phyloP scores from a whole-genome alignment of 2,113 vertebrate species.

The Atherinomorus stipes region DNA sequence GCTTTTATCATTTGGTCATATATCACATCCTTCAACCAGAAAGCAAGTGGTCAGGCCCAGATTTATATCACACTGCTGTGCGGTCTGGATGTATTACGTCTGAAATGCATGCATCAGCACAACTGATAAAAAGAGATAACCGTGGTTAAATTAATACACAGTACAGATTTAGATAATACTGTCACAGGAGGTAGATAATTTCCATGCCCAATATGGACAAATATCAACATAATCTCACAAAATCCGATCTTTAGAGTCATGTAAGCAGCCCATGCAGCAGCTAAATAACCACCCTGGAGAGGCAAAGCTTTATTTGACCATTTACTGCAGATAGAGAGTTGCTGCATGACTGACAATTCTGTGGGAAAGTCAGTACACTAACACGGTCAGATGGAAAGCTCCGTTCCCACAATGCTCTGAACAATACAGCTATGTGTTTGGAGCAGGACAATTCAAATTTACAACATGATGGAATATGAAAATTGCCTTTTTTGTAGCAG shows the following conservation, averaged over 20 bases:
- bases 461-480: slow-evolving; percentile 54
- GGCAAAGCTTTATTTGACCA: slow-evolving; percentile 60
- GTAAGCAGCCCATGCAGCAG: slow-evolving; percentile 25
- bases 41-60: slow-evolving; percentile 12
- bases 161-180: slow-evolving; percentile 50
- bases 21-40: slow-evolving; percentile 44
- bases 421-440: slow-evolving; percentile 54
- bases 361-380: slow-evolving; percentile 52
- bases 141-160: slow-evolving; percentile 33
- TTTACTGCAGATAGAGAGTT: slow-evolving; percentile 48
- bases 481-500: slow-evolving; percentile 65
- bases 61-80: slow-evolving; percentile 18
- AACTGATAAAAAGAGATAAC: slow-evolving; percentile 34
- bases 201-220: slow-evolving; percentile 54
- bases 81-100: slow-evolving; percentile 27
- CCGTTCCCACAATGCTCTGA: slow-evolving; percentile 41
- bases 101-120: slow-evolving; percentile 25
- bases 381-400: slow-evolving; percentile 56
- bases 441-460: slow-evolving; percentile 65
- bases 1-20: slow-evolving; percentile 45
- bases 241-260: slow-evolving; percentile 59
- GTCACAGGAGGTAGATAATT: slow-evolving; percentile 35
- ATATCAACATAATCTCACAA: slow-evolving; percentile 58
- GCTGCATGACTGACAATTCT: slow-evolving; percentile 66
- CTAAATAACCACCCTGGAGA: slow-evolving; percentile 57